Base-by-base conservation (phyloP, 2,888 invertebrate genomes). In the Hypercompe scribonia region DNA sequence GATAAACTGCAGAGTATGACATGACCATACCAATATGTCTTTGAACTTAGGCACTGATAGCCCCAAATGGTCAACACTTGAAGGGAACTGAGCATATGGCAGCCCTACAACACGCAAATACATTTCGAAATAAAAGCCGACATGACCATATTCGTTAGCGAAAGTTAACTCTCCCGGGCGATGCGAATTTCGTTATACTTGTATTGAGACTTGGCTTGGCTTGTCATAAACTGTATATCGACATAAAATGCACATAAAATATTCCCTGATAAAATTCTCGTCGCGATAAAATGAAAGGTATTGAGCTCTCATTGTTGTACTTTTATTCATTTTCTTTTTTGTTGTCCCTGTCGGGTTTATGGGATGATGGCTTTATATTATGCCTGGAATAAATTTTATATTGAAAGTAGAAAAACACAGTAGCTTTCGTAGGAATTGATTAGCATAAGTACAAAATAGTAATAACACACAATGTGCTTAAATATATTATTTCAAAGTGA, bases 111-210 rank as follows among this genome's bases (percentile, higher is more conserved):
- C 74, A 70, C 73, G 70, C 79, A 78, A 71, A 79, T 80, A 80
- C 78, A 84, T 92, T 89, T 88, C 86, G 89, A 90, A 91, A 91
- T 85, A 79, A 80, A 84, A 91, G 91, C 85, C 84, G 89, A 82
- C 83, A 82, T 85, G 72, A 78, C 94, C 93, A 90, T 94, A 92
- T 93, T 89, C 80, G 93, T 88, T 82, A 84, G 92, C 90, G 94
- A 94, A 94, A 94, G 94, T 93, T 89, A 92, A 83, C 85, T 88
- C 83, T 87, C 78, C 77, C 83, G 77, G 70, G 77, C 87, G 86
- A 88, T 83, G 89, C 87, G 85, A 90, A 90, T 90, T 91, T 89
- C 90, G 89, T 90, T 92, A 84, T 90, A 92, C 89, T 90, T 89
- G 89, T 89, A 88, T 89, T 88, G 86, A 88, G 84, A 81, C 80